phyloP scores from a whole-genome alignment of 2,888 invertebrate genomes.

The Tetheella fluctuosa region DNA sequence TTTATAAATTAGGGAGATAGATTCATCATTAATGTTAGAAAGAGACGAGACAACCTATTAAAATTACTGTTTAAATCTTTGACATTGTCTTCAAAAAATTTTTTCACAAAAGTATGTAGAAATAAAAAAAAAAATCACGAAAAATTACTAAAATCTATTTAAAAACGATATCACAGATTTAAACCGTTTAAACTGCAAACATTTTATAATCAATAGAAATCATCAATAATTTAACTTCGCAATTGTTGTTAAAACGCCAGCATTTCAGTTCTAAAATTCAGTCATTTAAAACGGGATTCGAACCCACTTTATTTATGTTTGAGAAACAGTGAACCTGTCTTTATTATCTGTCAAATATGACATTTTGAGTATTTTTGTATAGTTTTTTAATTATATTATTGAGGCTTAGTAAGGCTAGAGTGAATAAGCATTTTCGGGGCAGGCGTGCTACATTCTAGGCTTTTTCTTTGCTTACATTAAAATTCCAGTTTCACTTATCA shows the following conservation, averaged over 20 bases:
- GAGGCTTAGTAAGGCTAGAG: too few relatives aligned
- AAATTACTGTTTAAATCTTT: constrained; percentile 24
- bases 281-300: constrained; percentile 27
- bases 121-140: too few relatives aligned
- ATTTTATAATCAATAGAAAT: background rate
- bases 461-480: too few relatives aligned
- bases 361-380: background rate
- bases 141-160: too few relatives aligned
- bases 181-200: background rate
- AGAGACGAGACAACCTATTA: constrained; percentile 19
- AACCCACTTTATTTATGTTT: constrained; percentile 21
- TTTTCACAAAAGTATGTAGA: too few relatives aligned
- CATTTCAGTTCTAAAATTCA: background rate
- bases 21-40: background rate
- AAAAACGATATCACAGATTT: background rate
- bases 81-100: constrained; percentile 11
- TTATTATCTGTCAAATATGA: background rate
- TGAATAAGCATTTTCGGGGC: too few relatives aligned
- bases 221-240: background rate
- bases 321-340: background rate
- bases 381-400: background rate
- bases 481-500: background rate
- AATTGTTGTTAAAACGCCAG: background rate
- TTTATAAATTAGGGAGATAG: constrained; percentile 14
- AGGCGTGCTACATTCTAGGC: too few relatives aligned